Evolutionary conservation across 2,888 invertebrate species (phyloP), one percentile per base, ranked within the genome.

Genomic region (Drosophila incognita): DNA sequence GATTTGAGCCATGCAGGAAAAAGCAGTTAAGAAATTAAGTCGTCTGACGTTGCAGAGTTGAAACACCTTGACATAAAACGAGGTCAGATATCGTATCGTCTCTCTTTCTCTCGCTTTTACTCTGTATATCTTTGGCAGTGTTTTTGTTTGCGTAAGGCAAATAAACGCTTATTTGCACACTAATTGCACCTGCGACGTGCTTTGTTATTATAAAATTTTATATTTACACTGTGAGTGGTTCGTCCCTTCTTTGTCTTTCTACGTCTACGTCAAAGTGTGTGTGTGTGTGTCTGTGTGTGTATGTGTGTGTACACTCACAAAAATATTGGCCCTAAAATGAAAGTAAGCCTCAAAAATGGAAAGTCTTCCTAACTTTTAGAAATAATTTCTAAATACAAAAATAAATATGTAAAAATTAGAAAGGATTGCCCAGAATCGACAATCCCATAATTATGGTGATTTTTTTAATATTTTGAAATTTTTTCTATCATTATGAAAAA

Each of bases 171-270:
- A 89, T 87, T 87, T 87, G 87, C 89, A 83, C 89, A 87, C 87
- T 87, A 87, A 87, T 87, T 87, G 89, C 87, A 87, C 89, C 89
- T 89, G 89, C 80, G 87, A 89, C 87, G 89, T 89, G 87, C 89
- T 87, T 87, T 89, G 87, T 89, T 87, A 89, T 87, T 87, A 84
- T 89, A 89, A 84, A 85, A 87, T 85, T 85, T 67, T 82, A 77
- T 87, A 83, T 87, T 89, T 89, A 87, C 85, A 74, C 68, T 73
- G 71, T 66, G 64, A 71, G 71, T 76, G 72, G 57, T 60, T 71
- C 64, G 67, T 71, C 68, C 68, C 68, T 66, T 69, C 82, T 71
- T 75, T 71, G 70, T 67, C 67, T 62, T 62, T n/a, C 24, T 65
- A 69, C 36, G 46, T 57, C 36, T 42, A 27, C 13, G 27, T 21